These are phyloP conservation scores for Incurvaria masculella DNA, from an alignment of 2,888 invertebrate species.

Conservation along the genomic window DNA sequence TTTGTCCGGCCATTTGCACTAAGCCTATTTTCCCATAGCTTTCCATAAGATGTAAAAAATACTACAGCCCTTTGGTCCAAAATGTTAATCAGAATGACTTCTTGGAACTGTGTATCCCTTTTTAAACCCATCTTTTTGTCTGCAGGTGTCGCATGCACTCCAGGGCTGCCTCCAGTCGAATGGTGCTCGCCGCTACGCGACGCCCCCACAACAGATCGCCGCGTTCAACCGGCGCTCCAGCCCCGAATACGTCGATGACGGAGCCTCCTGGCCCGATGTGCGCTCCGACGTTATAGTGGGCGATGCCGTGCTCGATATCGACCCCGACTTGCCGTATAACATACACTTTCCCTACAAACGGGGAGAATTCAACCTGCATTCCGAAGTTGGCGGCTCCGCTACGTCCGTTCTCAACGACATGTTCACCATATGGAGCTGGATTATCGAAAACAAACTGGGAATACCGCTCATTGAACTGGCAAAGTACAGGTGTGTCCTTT, in stretches of 20 bases:
- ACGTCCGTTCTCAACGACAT: constrained; percentile 81
- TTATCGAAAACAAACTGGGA: constrained; percentile 71
- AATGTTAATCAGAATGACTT: too few species aligned
- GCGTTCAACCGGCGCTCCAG: constrained; percentile 79
- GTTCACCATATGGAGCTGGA: constrained; percentile 84
- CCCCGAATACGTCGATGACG: constrained; percentile 62
- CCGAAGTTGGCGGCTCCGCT: constrained; percentile 81
- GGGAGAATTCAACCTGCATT: constrained; percentile 85
- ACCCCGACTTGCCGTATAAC: constrained; percentile 71
- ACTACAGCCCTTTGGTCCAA: too few species aligned
- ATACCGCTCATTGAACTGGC: constrained; percentile 69
- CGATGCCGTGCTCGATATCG: constrained; percentile 70
- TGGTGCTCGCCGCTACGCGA: constrained; percentile 76
- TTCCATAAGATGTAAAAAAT: too few species aligned
- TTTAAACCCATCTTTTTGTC: too few species aligned
- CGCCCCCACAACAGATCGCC: constrained; percentile 86
- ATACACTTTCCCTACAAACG: constrained; percentile 87
- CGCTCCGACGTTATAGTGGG: constrained; percentile 69
- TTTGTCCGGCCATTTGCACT: too few species aligned
- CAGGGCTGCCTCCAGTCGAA: constrained; percentile 83
- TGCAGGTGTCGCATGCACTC: constrained; percentile 77
- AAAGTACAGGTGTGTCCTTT: constrained; percentile 80
- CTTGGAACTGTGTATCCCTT: too few species aligned
- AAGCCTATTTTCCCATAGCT: too few species aligned
- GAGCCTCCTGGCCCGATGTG: constrained; percentile 61